A percentile compares a stretch with the other conserved stretches of the same genome.
phyloP scores from a whole-genome alignment of 2,797 vertebrate genomes.

The Leuciscus waleckii region DNA sequence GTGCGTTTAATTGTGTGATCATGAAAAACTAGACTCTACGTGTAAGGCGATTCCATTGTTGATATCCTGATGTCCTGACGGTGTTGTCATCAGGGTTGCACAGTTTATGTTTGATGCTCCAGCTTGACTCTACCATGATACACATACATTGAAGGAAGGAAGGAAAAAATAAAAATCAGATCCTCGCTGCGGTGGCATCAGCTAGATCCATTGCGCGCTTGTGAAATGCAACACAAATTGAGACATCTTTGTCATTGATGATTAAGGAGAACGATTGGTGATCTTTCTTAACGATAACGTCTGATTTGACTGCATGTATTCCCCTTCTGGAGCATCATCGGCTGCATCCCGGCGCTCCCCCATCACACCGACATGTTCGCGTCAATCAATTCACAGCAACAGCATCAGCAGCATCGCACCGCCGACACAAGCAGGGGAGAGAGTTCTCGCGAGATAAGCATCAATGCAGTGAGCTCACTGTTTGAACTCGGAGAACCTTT shows the following conservation, averaged over 20 bases:
- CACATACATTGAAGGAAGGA: conserved; percentile 63
- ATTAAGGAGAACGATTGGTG: conserved; percentile 61
- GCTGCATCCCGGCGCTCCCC: conserved; percentile 86
- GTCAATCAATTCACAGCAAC: conserved; percentile 88
- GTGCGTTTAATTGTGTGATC: conserved; percentile 61
- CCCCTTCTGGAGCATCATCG: conserved; percentile 82
- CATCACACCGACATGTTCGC: conserved; percentile 90
- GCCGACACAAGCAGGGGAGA: conserved; percentile 63
- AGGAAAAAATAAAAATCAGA: conserved; percentile 56
- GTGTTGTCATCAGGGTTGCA: conserved; percentile 82
- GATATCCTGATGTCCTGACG: conserved; percentile 78
- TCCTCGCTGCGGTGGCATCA: conserved; percentile 65
- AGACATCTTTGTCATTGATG: conserved; percentile 67
- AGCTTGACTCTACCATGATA: conserved; percentile 71
- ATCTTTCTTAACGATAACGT: conserved; percentile 75
- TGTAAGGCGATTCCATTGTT: conserved; percentile 84
- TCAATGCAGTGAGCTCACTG: conserved; percentile 61
- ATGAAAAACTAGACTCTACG: conserved; percentile 75
- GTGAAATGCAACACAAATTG: conserved; percentile 64
- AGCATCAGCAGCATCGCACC: conserved; percentile 77
- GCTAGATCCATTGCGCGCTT: conserved; percentile 74
- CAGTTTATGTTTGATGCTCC: conserved; percentile 77
- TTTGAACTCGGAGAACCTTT: conserved; percentile 59
- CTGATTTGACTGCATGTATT: conserved; percentile 76
- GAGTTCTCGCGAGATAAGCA: conserved; percentile 78